A percentile compares a stretch with the other conserved stretches of the same genome.
These are phyloP conservation scores for Andrena marginata DNA, from an alignment of 2,888 invertebrate species.

Conservation along the genomic window DNA sequence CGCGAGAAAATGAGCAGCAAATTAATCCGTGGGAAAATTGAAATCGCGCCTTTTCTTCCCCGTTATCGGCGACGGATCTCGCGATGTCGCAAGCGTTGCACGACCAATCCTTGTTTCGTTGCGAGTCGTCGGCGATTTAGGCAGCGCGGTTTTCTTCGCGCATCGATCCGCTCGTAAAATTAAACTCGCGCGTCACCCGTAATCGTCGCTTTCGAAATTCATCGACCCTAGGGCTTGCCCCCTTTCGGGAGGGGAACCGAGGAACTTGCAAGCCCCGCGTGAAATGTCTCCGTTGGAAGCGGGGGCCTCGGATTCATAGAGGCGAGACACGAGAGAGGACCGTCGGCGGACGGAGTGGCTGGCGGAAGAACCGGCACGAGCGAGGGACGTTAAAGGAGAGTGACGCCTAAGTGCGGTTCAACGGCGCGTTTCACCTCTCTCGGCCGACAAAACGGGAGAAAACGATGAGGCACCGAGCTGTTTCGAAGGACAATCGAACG, in stretches of 20 bases:
- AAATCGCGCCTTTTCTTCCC: neutral
- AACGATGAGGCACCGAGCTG: slow-evolving; percentile 65
- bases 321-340: neutral
- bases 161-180: slow-evolving; percentile 61
- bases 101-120: slow-evolving; percentile 2
- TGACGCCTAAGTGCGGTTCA: slow-evolving; percentile 44
- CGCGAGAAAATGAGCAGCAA: slow-evolving; percentile 2
- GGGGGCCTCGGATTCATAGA: neutral
- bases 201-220: slow-evolving; percentile 54
- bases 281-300: neutral
- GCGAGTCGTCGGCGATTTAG: neutral
- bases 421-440: slow-evolving; percentile 66
- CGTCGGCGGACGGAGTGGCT: neutral
- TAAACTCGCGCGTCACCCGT: slow-evolving; percentile 52
- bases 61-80: neutral
- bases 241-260: neutral
- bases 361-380: slow-evolving; percentile 2
- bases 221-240: slow-evolving; percentile 14
- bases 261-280: neutral
- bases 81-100: neutral
- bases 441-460: slow-evolving; percentile 58
- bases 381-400: slow-evolving; percentile 29
- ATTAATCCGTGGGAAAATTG: slow-evolving; percentile 12
- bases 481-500: slow-evolving; percentile 79
- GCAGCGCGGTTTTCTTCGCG: slow-evolving; percentile 31